Base-by-base conservation (phyloP, 2,113 vertebrate species). In the Brienomyrus brachyistius region DNA sequence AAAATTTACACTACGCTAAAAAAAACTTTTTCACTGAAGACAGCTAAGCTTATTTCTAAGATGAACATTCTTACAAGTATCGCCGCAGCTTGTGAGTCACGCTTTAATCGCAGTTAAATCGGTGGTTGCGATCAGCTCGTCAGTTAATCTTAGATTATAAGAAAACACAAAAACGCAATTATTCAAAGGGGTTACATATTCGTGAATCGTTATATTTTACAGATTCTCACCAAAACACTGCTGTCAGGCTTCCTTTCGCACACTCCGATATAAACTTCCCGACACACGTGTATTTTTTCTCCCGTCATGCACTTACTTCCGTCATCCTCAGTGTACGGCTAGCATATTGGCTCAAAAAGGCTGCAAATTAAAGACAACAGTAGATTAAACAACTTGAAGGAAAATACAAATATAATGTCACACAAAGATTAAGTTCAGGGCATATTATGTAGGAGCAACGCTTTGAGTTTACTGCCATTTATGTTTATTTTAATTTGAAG, bases 241-340 rank as follows among this genome's bases (percentile, higher is more conserved):
- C 45, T 13, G n/a, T 9, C 27, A 11, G 31, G 17, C 21, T 48
- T 45, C 19, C 45, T 47, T 23, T n/a, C 43, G 45, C 45, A 48
- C 23, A 50, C 50, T 74, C 21, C n/a, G 2, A 47, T 45, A n/a
- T 5, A 7, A 35, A 47, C 52, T 74, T 21, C 40, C 27, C 23
- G 19, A 9, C 9, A 77, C 96, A 95, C 93, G 95, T 95, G 95
- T 59, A 19, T 88, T 86, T 51, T 40, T 88, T 93, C 94, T 91
- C 94, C 95, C 94, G 91, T 89, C 88, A 94, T 95, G 93, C 94
- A 92, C 31, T 88, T 4, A 56, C 90, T 89, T 50, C 80, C 5
- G 2, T 56, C 48, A 5, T 74, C 45, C 35, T 27, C 2, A 10
- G 1, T 0, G 1, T 93, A 95, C 10, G 93, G 94, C 15, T 47